Conservation (phyloP, 2,797 vertebrate species). For the Dendrocincla tyrannina region DNA sequence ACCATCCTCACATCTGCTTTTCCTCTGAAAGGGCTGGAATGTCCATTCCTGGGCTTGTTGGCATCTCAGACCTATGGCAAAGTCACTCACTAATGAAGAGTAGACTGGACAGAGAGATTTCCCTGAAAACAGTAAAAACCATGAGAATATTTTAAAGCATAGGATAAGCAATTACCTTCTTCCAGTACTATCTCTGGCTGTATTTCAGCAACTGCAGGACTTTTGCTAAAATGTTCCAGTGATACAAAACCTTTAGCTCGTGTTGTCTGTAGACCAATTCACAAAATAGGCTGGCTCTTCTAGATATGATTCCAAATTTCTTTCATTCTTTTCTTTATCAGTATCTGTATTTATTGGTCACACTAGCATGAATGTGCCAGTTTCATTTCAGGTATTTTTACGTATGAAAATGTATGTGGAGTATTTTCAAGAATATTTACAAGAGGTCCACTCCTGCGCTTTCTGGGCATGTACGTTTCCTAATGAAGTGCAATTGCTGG, state of each 20-base stretch:
- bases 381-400: background rate
- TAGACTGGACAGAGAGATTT: background rate
- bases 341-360: background rate
- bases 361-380: background rate
- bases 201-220: background rate
- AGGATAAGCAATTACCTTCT: background rate
- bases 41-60: fast-evolving
- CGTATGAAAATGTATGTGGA: background rate
- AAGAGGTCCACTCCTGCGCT: background rate
- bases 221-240: background rate
- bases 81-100: background rate
- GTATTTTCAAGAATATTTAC: background rate
- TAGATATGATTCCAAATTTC: background rate
- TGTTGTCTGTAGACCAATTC: background rate
- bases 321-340: background rate
- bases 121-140: background rate
- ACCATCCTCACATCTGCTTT: background rate
- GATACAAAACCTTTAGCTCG: background rate
- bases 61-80: background rate
- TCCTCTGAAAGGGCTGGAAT: background rate
- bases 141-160: background rate
- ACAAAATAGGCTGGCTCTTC: background rate
- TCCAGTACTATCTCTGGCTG: background rate
- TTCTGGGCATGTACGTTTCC: background rate
- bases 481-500: background rate